A percentile compares a stretch with the other conserved stretches of the same genome.
These are phyloP conservation scores for Halictus ligatus DNA, from an alignment of 2,888 invertebrate species.

Conservation along the genomic window DNA sequence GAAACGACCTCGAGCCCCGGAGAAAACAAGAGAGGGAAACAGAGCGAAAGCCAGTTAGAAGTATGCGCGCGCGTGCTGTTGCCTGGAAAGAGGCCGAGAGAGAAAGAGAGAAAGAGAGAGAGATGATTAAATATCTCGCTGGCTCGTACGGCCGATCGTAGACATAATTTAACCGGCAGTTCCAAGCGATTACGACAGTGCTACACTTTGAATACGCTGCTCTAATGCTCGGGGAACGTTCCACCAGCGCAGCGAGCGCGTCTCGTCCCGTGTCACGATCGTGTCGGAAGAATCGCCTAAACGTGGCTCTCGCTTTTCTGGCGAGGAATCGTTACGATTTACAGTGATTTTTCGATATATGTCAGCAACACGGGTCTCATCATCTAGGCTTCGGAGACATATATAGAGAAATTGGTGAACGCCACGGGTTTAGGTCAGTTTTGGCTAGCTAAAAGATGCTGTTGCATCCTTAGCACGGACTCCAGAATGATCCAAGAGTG, in stretches of 20 bases:
- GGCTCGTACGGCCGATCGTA: conserved; percentile 47
- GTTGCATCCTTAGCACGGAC: background rate
- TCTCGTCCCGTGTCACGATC: background rate
- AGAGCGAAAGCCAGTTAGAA: conserved; percentile 31
- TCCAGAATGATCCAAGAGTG: background rate
- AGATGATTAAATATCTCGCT: conserved; percentile 48
- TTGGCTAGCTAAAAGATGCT: background rate
- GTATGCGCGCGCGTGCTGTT: background rate
- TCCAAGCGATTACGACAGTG: conserved; percentile 65
- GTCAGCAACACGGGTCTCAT: no score
- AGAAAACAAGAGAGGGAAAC: conserved; percentile 28
- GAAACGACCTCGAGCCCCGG: conserved; percentile 38
- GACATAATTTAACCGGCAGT: conserved; percentile 64
- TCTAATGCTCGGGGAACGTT: conserved; percentile 30
- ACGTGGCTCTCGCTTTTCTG: background rate
- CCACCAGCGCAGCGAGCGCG: background rate
- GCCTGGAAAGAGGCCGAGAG: conserved; percentile 5
- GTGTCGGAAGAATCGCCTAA: background rate
- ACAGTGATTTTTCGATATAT: no score
- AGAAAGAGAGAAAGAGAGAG: background rate
- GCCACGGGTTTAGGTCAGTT: background rate
- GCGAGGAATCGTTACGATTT: background rate
- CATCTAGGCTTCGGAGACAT: no score
- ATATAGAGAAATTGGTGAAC: background rate
- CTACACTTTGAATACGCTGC: conserved; percentile 58